Evolutionary conservation across 2,888 invertebrate genomes (phyloP).

Genomic region (Polydrusus cervinus): DNA sequence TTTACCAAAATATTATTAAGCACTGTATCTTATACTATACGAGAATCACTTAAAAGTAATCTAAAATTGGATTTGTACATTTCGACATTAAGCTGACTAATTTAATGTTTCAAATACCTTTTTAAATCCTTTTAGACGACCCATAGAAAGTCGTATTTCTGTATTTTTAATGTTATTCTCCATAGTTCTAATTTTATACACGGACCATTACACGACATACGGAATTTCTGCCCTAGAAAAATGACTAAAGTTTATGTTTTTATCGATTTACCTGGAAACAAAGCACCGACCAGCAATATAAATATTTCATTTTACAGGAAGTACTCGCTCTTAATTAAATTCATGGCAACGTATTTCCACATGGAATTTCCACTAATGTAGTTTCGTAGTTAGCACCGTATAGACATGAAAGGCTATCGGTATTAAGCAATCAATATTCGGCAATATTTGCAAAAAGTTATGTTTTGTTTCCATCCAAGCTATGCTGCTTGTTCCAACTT

Average conservation of each 20-base stretch:
- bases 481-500: slow-evolving; percentile 71
- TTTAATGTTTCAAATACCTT: no score
- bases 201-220: no score
- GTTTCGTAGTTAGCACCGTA: slow-evolving; percentile 46
- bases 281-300: background rate
- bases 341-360: slow-evolving; percentile 46
- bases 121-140: no score
- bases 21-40: no score
- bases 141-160: no score
- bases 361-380: slow-evolving; percentile 47
- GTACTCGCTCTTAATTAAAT: slow-evolving; percentile 47
- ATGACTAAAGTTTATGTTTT: no score
- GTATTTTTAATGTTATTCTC: background rate
- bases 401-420: slow-evolving; percentile 43
- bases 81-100: no score
- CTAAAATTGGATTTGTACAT: no score
- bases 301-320: slow-evolving; percentile 46
- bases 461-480: slow-evolving; percentile 42
- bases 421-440: slow-evolving; percentile 42
- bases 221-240: no score
- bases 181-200: background rate
- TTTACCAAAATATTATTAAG: no score
- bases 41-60: no score
- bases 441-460: slow-evolving; percentile 45
- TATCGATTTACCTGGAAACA: background rate